Evolutionary conservation across 2,113 vertebrate genomes (phyloP), one percentile per base, ranked within the genome.

Genomic region (Collichthys lucidus): DNA sequence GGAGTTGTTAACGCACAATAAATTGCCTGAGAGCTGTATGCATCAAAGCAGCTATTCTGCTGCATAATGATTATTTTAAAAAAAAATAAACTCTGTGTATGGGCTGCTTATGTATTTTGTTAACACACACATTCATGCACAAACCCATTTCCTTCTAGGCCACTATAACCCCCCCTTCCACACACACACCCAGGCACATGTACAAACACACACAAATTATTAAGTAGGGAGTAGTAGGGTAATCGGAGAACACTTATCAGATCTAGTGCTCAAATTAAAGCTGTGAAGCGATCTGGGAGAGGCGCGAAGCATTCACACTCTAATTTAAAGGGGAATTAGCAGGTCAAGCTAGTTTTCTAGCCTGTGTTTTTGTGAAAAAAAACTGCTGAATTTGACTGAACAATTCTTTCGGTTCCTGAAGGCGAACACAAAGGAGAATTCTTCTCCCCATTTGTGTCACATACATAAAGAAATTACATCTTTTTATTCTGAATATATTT

Each of bases 401-500:
- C 72, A 73, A 69, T 20, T 11, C 0, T 35, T 72, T 52, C 15
- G 47, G 62, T 79, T 47, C 24, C 70, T 29, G 24, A 47, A 75
- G 64, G 59, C 22, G 0, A 53, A 71, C 53, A 24, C 11, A 69
- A 75, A 76, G 26, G 72, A 14, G 11, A 10, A 81, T 40, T 56
- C 3, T 67, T 65, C 71, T 64, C 26, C 26, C 20, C 26, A 61
- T 67, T 68, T 77, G 59, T 62, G 49, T 66, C 50, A 61, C 68
- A 63, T n/a, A 64, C 0, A 46, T 60, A 66, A 65, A 77, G 12
- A 73, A 77, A 80, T 53, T 0, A 62, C 40, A 75, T 80, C 42
- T 75, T 73, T 73, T 79, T 79, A 82, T 88, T 73, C 20, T 59
- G 19, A 79, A 80, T 73, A 53, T 50, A 60, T 84, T 66, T 56